Percentiles rank a stretch among this genome's conserved stretches.
Evolutionary conservation across 2,888 invertebrate genomes (phyloP).

Genomic region (Allolobophora icterica): DNA sequence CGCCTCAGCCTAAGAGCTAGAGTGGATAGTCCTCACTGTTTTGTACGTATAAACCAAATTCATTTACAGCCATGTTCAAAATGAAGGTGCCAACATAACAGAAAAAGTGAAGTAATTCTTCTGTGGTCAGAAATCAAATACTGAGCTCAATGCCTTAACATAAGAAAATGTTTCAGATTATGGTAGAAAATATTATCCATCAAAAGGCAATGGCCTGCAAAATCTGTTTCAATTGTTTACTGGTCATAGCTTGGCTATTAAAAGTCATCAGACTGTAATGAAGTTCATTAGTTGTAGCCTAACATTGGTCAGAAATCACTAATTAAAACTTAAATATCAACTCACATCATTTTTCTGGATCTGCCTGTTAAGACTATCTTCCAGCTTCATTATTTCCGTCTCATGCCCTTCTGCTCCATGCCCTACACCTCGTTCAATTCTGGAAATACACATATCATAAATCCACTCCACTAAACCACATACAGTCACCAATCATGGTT

Average conservation of each 20-base stretch:
- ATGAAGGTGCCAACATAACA: not conserved
- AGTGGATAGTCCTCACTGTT: not conserved
- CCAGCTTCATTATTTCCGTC: not conserved
- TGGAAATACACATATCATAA: not conserved
- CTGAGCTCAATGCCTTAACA: not conserved
- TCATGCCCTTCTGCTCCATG: not conserved
- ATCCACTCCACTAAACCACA: not conserved
- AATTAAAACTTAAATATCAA: not conserved
- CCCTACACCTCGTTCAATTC: not conserved
- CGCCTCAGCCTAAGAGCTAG: not conserved
- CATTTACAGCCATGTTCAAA: not conserved
- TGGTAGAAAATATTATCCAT: no score
- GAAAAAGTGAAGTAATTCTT: not conserved
- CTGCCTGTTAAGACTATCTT: conserved; percentile 26
- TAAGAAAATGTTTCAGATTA: not conserved
- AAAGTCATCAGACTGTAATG: no score
- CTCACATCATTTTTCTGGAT: conserved; percentile 28
- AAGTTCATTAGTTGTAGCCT: no score
- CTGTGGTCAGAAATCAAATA: not conserved
- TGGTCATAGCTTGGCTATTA: no score
- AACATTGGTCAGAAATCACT: no score
- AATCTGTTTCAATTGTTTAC: not conserved
- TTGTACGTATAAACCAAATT: not conserved
- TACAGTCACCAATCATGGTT: not conserved
- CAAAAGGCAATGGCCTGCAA: not conserved